A percentile compares a stretch with the other conserved stretches of the same genome.
These are phyloP conservation scores for Blastomussa wellsi DNA, from an alignment of 92 coral and sea anemone species.

Conservation along the genomic window DNA sequence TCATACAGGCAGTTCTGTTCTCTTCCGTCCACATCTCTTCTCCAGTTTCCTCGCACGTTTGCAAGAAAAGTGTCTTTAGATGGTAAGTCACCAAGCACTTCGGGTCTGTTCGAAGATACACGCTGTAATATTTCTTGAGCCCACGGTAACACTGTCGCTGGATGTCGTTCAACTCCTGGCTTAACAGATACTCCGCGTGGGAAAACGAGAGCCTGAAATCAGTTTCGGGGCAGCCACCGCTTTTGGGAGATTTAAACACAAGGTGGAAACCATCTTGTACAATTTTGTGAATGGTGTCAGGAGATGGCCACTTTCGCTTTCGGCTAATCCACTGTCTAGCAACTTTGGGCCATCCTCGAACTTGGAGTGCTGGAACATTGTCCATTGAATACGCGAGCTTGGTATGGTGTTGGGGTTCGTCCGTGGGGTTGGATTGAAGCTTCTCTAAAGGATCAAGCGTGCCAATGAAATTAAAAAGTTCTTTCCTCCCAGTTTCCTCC, in stretches of 20 bases:
- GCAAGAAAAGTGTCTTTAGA: background rate
- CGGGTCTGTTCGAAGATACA: slow-evolving; percentile 7
- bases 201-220: slow-evolving; percentile 82
- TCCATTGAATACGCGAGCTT: background rate
- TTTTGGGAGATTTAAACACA: slow-evolving; percentile 62
- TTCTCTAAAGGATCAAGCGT: background rate
- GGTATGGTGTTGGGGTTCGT: background rate
- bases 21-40: slow-evolving; percentile 58
- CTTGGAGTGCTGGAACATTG: slow-evolving; percentile 44
- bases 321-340: slow-evolving; percentile 65
- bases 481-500: background rate
- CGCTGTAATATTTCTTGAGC: background rate
- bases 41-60: slow-evolving; percentile 38
- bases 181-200: slow-evolving; percentile 70
- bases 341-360: slow-evolving; percentile 67
- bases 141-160: slow-evolving; percentile 42
- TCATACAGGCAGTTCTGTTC: slow-evolving; percentile 55
- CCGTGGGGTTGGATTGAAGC: background rate
- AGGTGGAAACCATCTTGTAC: slow-evolving; percentile 61
- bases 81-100: background rate
- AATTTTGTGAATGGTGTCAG: slow-evolving; percentile 42
- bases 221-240: slow-evolving; percentile 40
- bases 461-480: background rate
- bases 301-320: slow-evolving; percentile 70
- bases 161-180: slow-evolving; percentile 51